Percentiles rank a stretch among this genome's conserved stretches.
Conservation (phyloP, 2,113 vertebrate species). For the Hippocampus comes region DNA sequence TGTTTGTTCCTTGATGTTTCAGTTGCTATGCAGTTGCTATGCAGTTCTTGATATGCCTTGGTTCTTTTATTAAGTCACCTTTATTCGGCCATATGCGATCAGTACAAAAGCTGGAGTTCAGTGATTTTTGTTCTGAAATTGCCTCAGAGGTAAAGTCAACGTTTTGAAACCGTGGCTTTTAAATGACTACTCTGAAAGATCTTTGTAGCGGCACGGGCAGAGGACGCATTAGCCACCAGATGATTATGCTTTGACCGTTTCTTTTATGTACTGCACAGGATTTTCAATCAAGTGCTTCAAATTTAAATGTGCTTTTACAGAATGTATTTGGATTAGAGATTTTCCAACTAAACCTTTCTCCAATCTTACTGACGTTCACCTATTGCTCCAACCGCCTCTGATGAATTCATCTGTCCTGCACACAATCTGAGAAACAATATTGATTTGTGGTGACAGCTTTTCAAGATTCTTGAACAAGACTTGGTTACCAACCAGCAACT, state of each 20-base stretch:
- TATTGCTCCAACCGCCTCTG: background rate
- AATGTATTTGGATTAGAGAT: background rate
- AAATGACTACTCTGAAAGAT: background rate
- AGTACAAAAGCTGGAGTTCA: too few species aligned
- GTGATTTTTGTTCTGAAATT: background rate
- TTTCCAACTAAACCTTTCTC: background rate
- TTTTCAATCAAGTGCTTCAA: background rate
- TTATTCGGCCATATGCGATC: too few species aligned
- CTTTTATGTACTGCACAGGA: background rate
- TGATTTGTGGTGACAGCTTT: background rate
- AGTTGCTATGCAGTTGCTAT: too few species aligned
- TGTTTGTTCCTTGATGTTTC: too few species aligned
- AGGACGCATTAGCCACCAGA: background rate
- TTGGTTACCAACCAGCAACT: background rate
- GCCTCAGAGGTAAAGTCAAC: background rate
- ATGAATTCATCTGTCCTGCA: background rate
- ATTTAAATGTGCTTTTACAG: background rate
- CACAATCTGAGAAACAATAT: conserved; percentile 25
- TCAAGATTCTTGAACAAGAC: conserved; percentile 4
- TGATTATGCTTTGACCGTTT: background rate
- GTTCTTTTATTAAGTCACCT: too few species aligned
- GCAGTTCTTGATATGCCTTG: too few species aligned
- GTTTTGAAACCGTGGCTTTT: background rate
- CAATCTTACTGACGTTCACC: background rate
- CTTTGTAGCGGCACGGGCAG: background rate